Conservation (phyloP, 2,113 vertebrate genomes). For the Hyla sarda region DNA sequence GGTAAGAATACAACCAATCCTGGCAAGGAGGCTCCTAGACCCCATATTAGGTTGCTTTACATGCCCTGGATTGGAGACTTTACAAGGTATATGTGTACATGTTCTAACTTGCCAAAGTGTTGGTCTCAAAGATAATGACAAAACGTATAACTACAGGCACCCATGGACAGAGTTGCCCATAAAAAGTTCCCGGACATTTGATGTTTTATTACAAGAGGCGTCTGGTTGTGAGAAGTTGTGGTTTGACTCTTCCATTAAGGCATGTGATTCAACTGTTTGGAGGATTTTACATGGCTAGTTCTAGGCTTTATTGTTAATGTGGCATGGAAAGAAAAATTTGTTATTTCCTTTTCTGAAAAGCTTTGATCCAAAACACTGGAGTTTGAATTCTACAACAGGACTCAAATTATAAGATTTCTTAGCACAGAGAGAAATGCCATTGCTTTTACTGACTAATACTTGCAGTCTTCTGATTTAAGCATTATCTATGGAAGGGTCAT, state of each 20-base stretch:
- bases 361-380: conserved; percentile 27
- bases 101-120: conserved; percentile 25
- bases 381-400: not conserved
- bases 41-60: not conserved
- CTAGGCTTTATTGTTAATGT: not conserved
- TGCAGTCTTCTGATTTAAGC: not conserved
- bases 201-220: conserved; percentile 43
- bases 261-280: conserved; percentile 10
- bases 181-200: conserved; percentile 30
- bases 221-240: conserved; percentile 7
- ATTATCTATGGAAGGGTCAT: too few species aligned
- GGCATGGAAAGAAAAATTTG: conserved; percentile 20
- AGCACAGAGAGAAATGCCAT: not conserved
- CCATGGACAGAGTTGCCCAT: not conserved
- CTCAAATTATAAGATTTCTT: not conserved
- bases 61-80: not conserved
- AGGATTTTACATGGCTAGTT: conserved; percentile 21
- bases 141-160: conserved; percentile 3
- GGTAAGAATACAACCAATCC: not conserved
- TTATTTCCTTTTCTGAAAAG: conserved; percentile 18
- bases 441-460: not conserved
- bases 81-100: not conserved
- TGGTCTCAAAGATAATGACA: conserved; percentile 38
- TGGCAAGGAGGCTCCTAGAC: not conserved
- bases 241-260: conserved; percentile 20